Conservation (phyloP, 2,113 vertebrate species). For the Suricata suricatta region DNA sequence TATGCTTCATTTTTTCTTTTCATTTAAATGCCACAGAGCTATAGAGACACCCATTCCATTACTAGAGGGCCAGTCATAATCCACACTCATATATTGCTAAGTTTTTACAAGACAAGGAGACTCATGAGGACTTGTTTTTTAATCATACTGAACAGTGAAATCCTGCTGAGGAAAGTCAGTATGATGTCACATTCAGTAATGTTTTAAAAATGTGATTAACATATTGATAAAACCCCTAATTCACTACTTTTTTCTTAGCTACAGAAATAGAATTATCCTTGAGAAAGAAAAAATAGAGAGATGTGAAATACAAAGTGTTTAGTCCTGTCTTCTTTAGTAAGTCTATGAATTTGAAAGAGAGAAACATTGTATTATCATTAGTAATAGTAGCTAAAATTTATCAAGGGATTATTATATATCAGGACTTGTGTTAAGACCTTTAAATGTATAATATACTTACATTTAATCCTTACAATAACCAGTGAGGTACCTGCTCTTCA, state of each 20-base stretch:
- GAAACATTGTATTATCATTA: neutral
- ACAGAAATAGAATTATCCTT: neutral
- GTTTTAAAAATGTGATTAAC: constrained; percentile 5
- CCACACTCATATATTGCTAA: neutral
- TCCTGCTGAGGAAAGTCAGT: neutral
- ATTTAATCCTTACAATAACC: neutral
- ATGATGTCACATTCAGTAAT: neutral
- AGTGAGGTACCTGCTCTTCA: neutral
- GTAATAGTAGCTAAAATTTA: neutral
- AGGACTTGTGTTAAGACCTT: neutral
- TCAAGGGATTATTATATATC: neutral
- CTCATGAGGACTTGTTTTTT: neutral
- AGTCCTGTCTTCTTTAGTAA: neutral
- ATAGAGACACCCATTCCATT: neutral
- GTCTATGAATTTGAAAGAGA: neutral
- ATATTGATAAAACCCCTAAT: neutral
- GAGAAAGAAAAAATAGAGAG: neutral
- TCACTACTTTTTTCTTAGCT: neutral
- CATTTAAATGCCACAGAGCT: neutral
- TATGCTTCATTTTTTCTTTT: neutral
- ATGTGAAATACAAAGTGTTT: neutral
- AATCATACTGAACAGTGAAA: neutral
- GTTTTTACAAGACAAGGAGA: neutral
- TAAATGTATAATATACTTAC: neutral
- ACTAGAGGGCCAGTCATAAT: neutral